A percentile compares a stretch with the other conserved stretches of the same genome.
These are phyloP conservation scores for Galerucella calmariensis DNA, from an alignment of 2,888 invertebrate species.

Conservation along the genomic window DNA sequence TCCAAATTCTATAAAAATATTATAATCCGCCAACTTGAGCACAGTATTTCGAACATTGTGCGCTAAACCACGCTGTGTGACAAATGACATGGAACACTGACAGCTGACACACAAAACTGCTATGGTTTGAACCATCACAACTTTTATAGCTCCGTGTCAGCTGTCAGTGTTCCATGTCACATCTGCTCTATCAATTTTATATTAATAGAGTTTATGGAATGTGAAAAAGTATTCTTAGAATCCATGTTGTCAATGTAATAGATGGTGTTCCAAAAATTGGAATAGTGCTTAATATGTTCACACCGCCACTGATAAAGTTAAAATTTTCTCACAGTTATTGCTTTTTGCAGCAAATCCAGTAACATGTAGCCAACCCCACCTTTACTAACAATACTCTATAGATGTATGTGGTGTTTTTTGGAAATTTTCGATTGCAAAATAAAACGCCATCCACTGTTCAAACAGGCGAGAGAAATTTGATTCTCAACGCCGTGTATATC, in stretches of 20 bases:
- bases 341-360: constrained; percentile 51
- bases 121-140: no score
- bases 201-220: background rate
- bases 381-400: constrained; percentile 32
- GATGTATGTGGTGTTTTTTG: constrained; percentile 26
- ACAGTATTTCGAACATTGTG: no score
- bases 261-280: constrained; percentile 40
- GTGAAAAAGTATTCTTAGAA: constrained; percentile 15
- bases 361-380: constrained; percentile 52
- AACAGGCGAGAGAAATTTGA: background rate
- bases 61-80: no score
- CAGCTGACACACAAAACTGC: no score
- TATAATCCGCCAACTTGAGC: no score
- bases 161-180: background rate
- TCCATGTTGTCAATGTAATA: constrained; percentile 37
- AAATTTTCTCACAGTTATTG: constrained; percentile 49
- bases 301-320: constrained; percentile 53
- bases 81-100: no score
- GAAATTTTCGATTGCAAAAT: constrained; percentile 6
- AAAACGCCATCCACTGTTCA: background rate
- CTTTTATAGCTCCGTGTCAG: no score
- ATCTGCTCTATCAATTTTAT: no score
- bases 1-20: no score
- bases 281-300: constrained; percentile 52
- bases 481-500: no score